Base-by-base conservation (phyloP, 2,888 invertebrate genomes). In the Malacosoma neustria region DNA sequence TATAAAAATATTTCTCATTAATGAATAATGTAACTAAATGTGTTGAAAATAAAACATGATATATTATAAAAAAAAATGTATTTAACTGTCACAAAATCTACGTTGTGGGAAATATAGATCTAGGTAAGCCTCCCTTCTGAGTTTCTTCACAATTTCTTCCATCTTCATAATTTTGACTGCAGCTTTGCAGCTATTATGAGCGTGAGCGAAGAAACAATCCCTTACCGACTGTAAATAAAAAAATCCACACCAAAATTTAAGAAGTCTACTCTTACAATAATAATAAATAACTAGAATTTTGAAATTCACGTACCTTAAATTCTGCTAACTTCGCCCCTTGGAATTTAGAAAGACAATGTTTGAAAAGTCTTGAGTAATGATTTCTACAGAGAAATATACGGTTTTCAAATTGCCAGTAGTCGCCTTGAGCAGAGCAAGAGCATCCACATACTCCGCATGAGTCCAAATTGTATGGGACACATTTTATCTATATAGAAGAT, bases 361-460 rank as follows among this genome's bases (percentile, higher is more conserved):
- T 79, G 38, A 82, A 84, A n/a, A 85, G 53, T 42, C 57, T 54
- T 1, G 57, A 35, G 38, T 84, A 85, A 55, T 86, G 85, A 47
- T 65, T 71, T 45, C 87, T 61, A 53, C 87, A 87, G 7, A 87
- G 57, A 43, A 77, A 86, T 37, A 85, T 61, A 45, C 74, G 66
- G 45, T 86, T 73, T 49, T 86, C 87, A 47, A 70, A 87, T 41
- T 87, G 87, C 84, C 89, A 89, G 48, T 89, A 89, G 54, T 89
- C 89, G 1, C 89, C 89, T 43, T 86, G 84, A 2, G 68, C 67
- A 0, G 82, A 80, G 43, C 87, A 87, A 0, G 72, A 76, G 41
- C 79, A 77, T 0, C 75, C 77, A 37, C 87, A 86, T 1, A 49
- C 60, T n/a, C 66, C 76, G 47, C 87, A 87, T 3, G 64, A 51